Conservation (phyloP, 2,113 vertebrate species). For the Theropithecus gelada region DNA sequence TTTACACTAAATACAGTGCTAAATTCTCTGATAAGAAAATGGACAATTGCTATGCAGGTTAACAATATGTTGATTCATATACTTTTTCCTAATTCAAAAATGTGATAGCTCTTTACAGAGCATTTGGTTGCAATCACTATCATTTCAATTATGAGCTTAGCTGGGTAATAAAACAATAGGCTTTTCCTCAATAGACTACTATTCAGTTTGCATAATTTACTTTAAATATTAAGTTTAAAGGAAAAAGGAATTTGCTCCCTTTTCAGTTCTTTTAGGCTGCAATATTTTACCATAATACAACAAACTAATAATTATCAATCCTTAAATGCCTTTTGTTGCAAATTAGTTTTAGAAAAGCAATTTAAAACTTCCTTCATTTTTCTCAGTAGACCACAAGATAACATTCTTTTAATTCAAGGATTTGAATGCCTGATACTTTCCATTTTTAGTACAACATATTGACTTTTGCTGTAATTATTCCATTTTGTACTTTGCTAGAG, state of each 20-base stretch:
- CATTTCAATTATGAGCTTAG: background rate
- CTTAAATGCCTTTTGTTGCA: slow-evolving; percentile 53
- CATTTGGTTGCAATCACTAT: background rate
- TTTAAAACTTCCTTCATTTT: slow-evolving; percentile 46
- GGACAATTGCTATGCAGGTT: background rate
- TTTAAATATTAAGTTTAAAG: slow-evolving; percentile 49
- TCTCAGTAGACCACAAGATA: background rate
- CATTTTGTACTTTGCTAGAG: background rate
- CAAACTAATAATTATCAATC: slow-evolving; percentile 66
- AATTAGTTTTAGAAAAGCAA: slow-evolving; percentile 72
- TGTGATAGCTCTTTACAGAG: background rate
- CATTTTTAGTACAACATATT: slow-evolving; percentile 2
- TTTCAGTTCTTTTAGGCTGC: slow-evolving; percentile 23
- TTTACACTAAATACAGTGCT: slow-evolving; percentile 39
- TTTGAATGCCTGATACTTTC: background rate
- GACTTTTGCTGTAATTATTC: slow-evolving; percentile 39
- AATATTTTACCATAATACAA: slow-evolving; percentile 53
- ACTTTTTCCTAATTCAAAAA: slow-evolving; percentile 7
- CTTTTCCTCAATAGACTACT: background rate
- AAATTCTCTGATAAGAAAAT: background rate
- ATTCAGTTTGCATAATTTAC: background rate
- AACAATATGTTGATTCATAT: slow-evolving; percentile 40
- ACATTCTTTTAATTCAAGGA: slow-evolving; percentile 36
- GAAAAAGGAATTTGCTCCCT: background rate
- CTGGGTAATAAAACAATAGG: background rate